A percentile compares a stretch with the other conserved stretches of the same genome.
These are phyloP conservation scores for Platerodrilus igneus DNA, from an alignment of 2,888 invertebrate species.

Conservation along the genomic window DNA sequence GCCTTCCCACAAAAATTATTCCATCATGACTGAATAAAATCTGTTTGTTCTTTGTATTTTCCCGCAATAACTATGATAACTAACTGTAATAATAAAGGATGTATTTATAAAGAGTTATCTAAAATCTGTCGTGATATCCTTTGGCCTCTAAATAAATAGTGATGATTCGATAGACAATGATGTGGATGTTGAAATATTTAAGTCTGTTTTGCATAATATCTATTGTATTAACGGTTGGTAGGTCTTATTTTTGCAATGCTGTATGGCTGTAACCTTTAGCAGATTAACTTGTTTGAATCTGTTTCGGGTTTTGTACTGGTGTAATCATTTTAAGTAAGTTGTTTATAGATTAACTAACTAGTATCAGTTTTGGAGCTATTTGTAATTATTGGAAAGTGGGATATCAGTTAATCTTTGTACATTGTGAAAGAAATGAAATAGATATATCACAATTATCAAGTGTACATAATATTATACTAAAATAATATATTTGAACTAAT, in stretches of 20 bases:
- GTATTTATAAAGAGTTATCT: conserved; percentile 28
- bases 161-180: conserved; percentile 29
- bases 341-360: too few relatives aligned
- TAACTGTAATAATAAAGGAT: conserved; percentile 20
- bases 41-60: conserved; percentile 15
- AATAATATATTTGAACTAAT: too few relatives aligned
- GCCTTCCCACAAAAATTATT: conserved; percentile 17
- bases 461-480: too few relatives aligned
- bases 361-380: too few relatives aligned
- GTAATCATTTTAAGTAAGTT: not conserved
- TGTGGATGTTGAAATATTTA: conserved; percentile 28
- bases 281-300: not conserved
- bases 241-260: too few relatives aligned
- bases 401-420: conserved; percentile 23
- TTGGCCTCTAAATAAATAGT: conserved; percentile 29
- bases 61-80: conserved; percentile 13
- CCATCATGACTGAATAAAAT: conserved; percentile 14
- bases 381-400: conserved; percentile 14
- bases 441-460: conserved; percentile 18
- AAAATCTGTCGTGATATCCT: conserved; percentile 30
- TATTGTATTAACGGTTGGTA: too few relatives aligned
- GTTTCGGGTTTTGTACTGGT: conserved; percentile 1
- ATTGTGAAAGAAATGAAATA: conserved; percentile 18
- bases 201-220: conserved; percentile 15
- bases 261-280: too few relatives aligned